Evolutionary conservation across 1,140 invertebrate genomes (phyloP).

Genomic region (Aphelenchoides fujianensis): DNA sequence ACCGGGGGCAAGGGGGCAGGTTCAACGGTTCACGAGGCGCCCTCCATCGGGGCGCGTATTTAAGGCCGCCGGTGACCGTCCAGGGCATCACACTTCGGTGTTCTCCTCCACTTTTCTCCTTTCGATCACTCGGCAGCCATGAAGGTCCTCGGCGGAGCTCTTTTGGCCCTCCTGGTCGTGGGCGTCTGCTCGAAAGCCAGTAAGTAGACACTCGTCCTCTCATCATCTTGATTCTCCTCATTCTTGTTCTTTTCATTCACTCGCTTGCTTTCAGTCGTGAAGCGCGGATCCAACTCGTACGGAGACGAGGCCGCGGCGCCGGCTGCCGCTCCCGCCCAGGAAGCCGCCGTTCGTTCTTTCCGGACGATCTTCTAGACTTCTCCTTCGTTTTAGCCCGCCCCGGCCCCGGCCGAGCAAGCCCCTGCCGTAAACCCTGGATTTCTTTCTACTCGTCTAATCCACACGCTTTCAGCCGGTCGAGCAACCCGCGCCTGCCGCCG

Average conservation of each 20-base stretch:
- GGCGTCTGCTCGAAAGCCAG: slow-evolving; percentile 17
- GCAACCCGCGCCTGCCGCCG: too few relatives aligned
- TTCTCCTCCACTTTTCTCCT: not conserved
- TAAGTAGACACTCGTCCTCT: too few relatives aligned
- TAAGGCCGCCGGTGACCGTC: not conserved
- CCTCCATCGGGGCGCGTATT: not conserved
- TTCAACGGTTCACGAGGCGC: not conserved
- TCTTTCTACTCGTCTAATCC: too few relatives aligned
- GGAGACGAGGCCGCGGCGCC: not conserved
- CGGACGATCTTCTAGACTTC: too few relatives aligned
- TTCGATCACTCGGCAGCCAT: slow-evolving; percentile 1
- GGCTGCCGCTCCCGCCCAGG: not conserved
- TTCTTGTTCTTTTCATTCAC: not conserved
- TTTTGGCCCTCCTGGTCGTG: slow-evolving; percentile 10
- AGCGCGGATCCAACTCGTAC: not conserved
- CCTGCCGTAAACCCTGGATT: too few relatives aligned
- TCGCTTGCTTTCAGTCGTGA: not conserved
- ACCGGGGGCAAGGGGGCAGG: not conserved
- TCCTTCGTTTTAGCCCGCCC: not conserved
- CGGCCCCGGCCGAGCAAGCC: not conserved
- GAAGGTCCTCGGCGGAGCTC: not conserved
- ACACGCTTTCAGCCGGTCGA: too few relatives aligned
- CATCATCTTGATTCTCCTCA: not conserved
- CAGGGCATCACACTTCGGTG: not conserved
- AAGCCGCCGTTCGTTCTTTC: too few relatives aligned